Conservation (phyloP, 2,113 vertebrate genomes). For the Sceloporus tristichus region DNA sequence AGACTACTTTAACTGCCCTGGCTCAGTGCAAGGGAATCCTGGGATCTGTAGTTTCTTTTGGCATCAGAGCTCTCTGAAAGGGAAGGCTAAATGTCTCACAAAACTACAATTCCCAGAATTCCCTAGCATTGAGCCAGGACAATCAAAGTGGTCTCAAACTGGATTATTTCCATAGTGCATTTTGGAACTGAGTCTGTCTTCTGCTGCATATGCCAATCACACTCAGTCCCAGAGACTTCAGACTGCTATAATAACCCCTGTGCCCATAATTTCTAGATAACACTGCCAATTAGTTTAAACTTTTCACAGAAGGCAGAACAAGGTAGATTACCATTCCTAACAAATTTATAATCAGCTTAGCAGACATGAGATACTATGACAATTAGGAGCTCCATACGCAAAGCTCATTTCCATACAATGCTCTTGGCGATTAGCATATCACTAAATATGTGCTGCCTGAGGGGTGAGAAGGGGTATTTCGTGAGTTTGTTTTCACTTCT, state of each 20-base stretch:
- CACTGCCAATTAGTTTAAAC: background rate
- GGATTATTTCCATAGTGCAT: no score
- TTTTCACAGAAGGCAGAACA: background rate
- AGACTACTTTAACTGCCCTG: no score
- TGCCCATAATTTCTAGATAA: background rate
- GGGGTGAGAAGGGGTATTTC: background rate
- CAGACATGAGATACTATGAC: background rate
- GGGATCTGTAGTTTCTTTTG: no score
- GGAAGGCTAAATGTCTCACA: no score
- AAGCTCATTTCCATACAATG: conserved; percentile 7
- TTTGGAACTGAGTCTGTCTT: background rate
- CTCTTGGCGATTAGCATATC: background rate
- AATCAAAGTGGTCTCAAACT: no score
- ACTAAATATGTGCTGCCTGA: background rate
- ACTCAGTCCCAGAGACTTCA: no score
- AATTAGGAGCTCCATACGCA: background rate
- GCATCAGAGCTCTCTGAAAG: no score
- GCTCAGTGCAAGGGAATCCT: no score
- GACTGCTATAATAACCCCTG: background rate
- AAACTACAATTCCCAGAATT: no score
- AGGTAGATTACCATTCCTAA: background rate
- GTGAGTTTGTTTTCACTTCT: conserved; percentile 4
- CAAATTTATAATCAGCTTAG: conserved; percentile 29
- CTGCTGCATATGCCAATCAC: background rate
- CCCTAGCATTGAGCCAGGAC: no score